Evolutionary conservation across 64 coral and sea anemone species (phyloP), one percentile per base, ranked within the genome.

Genomic region (Dendronephthya gigantea): DNA sequence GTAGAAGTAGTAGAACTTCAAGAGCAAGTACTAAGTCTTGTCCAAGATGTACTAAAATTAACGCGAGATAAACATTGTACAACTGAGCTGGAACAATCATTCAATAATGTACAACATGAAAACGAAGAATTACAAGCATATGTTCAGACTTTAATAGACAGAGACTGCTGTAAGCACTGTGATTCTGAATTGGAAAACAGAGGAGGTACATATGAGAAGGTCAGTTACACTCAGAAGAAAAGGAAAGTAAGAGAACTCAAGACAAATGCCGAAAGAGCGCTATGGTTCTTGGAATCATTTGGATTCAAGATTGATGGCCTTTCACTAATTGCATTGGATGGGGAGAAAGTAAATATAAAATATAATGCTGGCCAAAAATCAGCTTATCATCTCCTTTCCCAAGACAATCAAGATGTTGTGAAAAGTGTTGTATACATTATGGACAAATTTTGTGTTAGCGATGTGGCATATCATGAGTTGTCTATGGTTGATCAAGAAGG

Each of bases 131-230:
- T 76, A 16, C 31, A 76, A 9, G 29, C 28, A 34, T 76, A 76
- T 76, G 4, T 76, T 3, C 69, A 37, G 12, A 76, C 69, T 8
- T 16, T 76, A 3, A 2, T 37, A 4, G 69, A 76, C 4, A 76
- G 69, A 37, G 69, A 76, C n/a, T 34, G 69, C 17, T 76, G 69
- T 30, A 76, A 76, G 34, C 69, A 76, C 69, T 34, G 69, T 76
- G 69, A 76, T 34, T 76, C 69, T 7, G 6, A 4, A 3, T 4
- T 3, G 1, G 35, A 3, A 37, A 76, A 76, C 31, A 76, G 34
- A 37, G 69, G 69, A 34, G 2, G 2, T 31, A 28, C 69, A 1
- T 76, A 27, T 37, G 69, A 76, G 1, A 76, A 4, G 2, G 69
- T 76, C 10, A 76, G n/a, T 28, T 5, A 37, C 2, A 76, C 69